These are phyloP conservation scores for Trachymyrmex septentrionalis DNA, from an alignment of 1,140 invertebrate species.

Conservation along the genomic window DNA sequence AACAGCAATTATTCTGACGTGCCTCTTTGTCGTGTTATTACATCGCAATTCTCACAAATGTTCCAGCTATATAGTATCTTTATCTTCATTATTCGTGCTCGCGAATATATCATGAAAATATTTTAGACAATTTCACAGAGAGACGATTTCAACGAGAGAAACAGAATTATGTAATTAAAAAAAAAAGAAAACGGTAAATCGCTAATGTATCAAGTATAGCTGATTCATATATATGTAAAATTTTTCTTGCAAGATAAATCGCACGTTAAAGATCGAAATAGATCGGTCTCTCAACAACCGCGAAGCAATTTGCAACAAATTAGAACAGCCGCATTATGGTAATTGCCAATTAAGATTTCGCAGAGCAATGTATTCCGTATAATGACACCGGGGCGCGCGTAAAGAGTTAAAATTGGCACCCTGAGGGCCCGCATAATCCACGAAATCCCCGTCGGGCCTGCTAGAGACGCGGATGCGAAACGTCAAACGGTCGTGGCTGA, in stretches of 20 bases:
- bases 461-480: conserved; percentile 30
- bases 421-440: conserved; percentile 5
- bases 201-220: neutral
- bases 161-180: conserved; percentile 6
- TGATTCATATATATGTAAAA: neutral
- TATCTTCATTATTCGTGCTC: neutral
- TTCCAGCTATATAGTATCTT: neutral
- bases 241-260: neutral
- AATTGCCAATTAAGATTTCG: conserved; percentile 57
- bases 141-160: neutral
- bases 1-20: conserved; percentile 46
- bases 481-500: conserved; percentile 53
- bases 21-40: conserved; percentile 38
- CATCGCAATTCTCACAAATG: neutral
- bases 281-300: conserved; percentile 14
- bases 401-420: conserved; percentile 50
- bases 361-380: conserved; percentile 30
- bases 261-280: conserved; percentile 13
- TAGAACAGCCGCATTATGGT: conserved; percentile 42
- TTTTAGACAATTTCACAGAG: neutral
- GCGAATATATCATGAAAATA: neutral
- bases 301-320: conserved; percentile 50
- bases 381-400: conserved; percentile 37
- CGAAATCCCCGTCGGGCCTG: conserved; percentile 16
- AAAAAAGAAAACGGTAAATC: neutral